Evolutionary conservation across 2,797 vertebrate genomes (phyloP), one percentile per base, ranked within the genome.

Genomic region (Sebastes itinus): DNA sequence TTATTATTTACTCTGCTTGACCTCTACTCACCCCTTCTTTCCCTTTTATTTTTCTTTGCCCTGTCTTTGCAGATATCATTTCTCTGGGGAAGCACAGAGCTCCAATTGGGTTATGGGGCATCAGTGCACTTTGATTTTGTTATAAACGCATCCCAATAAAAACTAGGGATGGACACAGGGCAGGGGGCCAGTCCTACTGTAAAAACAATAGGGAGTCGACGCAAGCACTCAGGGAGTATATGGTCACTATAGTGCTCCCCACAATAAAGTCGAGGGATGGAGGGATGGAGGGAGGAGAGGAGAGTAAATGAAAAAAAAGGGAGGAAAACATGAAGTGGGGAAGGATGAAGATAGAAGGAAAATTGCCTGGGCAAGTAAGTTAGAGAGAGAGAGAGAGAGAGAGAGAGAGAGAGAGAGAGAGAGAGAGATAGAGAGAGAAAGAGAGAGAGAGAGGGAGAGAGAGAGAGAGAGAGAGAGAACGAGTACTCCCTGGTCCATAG

Each of bases 101-200:
- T 68, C 33, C 66, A 84, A 75, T 80, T 82, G 85, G 54, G 75
- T 91, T 84, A 87, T 72, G 60, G 75, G 64, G 82, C 78, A 86
- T 83, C 73, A 74, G 75, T 52, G 75, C 77, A 65, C 54, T 86
- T 84, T 88, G 84, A 91, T 86, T 89, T 86, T 86, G 79, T 89
- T 88, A 89, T 84, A 88, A 87, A 90, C 49, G 81, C 55, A 86
- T 88, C 65, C 88, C 70, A 88, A 88, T 90, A 91, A 91, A 85
- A 87, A 81, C n/a, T 13, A 38, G 35, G 60, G 58, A 65, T 72
- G 64, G 82, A 81, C 67, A 81, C 28, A 69, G 74, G 69, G 63
- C 72, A 75, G 72, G 58, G 66, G 38, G 67, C 64, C 68, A 87
- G 63, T 64, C 60, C 46, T 35, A 80, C 73, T 69, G 62, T 72